Base-by-base conservation (phyloP, 2,113 vertebrate genomes). In the Odobenus rosmarus region DNA sequence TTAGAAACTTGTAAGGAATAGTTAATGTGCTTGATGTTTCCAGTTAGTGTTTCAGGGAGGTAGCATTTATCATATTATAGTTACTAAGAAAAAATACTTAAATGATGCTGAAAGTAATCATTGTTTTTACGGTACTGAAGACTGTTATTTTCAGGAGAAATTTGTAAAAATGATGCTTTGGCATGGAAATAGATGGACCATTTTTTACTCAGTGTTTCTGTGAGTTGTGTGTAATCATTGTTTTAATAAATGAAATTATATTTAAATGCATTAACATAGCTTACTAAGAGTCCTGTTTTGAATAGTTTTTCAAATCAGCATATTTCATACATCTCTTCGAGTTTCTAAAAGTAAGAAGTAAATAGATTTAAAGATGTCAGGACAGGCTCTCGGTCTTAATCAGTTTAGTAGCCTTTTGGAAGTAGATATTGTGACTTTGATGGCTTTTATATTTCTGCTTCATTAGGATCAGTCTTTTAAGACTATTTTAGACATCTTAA, bases 71-170 rank as follows among this genome's bases (percentile, higher is more conserved):
- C 23, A 23, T 62, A 16, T 77, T 90, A 83, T 5, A 83, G 51
- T 86, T 96, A 71, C 12, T 59, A 80, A 96, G 80, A 82, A 93
- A 77, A 93, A 97, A 71, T 88, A 92, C 7, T 39, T 90, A 21
- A 95, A 14, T 93, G 46, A 91, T 93, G 21, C 69, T 93, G 74
- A 95, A 97, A 93, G 53, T 80, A 77, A 59, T 88, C 33, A 80
- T 76, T 88, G 72, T 96, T 97, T 79, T 79, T 31, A 72, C 83
- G 21, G 23, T 64, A 33, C 33, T 55, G 16, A 76, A 82, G 53
- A 76, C 74, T 64, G 42, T 46, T 6, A 71, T 61, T 90, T 95
- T 95, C 33, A 93, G 62, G 72, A 94, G 81, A 95, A 72, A 51
- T 57, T 90, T 97, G 46, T 42, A 93, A 13, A 96, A 88, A 28